Percentiles rank a stretch among this genome's conserved stretches.
These are phyloP conservation scores for Chymomyza fuscimana DNA, from an alignment of 2,888 invertebrate genomes.

Conservation along the genomic window DNA sequence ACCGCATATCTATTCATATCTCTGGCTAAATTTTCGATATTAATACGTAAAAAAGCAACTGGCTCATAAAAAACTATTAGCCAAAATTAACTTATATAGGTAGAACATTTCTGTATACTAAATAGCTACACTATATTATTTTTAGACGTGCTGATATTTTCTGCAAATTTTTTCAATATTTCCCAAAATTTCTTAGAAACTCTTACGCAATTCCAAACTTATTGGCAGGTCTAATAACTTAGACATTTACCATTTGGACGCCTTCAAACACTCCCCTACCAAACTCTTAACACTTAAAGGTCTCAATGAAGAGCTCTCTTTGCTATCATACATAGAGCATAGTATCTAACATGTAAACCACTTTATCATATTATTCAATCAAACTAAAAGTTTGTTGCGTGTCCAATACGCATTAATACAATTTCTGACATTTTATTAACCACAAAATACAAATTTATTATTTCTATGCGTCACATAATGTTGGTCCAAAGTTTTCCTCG, in stretches of 20 bases:
- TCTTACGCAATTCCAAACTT: background rate
- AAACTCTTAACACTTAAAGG: background rate
- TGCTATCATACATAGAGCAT: background rate
- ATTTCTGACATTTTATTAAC: constrained; percentile 55
- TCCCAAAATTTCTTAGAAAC: background rate
- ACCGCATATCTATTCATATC: background rate
- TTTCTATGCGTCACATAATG: constrained; percentile 53
- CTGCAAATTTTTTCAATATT: background rate
- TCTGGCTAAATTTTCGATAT: background rate
- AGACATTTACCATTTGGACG: background rate
- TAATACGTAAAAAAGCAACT: background rate
- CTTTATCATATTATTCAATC: constrained; percentile 48
- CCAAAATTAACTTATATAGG: background rate
- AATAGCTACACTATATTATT: too few relatives aligned
- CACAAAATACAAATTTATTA: constrained; percentile 58
- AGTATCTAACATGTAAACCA: background rate
- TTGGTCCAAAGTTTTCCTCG: constrained; percentile 35
- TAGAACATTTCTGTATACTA: background rate
- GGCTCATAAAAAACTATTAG: background rate
- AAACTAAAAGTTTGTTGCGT: constrained; percentile 65
- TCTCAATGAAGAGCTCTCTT: background rate
- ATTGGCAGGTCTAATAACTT: background rate
- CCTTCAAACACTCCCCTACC: background rate
- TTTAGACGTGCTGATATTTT: background rate
- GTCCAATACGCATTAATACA: constrained; percentile 57